Evolutionary conservation across 1,140 invertebrate species (phyloP).

Genomic region (Batillaria attramentaria): DNA sequence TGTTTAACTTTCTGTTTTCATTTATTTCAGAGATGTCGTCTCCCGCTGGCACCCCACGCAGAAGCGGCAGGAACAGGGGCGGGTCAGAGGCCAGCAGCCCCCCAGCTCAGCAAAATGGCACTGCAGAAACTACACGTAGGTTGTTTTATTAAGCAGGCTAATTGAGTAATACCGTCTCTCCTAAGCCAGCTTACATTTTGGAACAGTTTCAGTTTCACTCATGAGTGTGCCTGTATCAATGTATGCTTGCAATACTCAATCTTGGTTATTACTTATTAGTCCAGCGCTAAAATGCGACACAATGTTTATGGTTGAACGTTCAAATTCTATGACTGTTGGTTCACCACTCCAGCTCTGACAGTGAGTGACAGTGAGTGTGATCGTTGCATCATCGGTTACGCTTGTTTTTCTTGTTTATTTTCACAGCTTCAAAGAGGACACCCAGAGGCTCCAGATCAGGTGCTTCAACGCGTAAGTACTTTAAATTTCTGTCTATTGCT

Average conservation of each 20-base stretch:
- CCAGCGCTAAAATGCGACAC: neutral
- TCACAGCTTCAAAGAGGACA: slow-evolving; percentile 19
- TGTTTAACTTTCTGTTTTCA: neutral
- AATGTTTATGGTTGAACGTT: neutral
- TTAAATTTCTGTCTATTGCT: neutral
- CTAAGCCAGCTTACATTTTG: neutral
- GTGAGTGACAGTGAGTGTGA: neutral
- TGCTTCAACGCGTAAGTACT: slow-evolving; percentile 31
- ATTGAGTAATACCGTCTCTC: neutral
- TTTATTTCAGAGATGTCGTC: slow-evolving; percentile 51
- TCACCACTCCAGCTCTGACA: neutral
- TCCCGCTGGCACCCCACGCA: slow-evolving; percentile 50
- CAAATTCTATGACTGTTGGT: neutral
- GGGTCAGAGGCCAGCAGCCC: slow-evolving; percentile 51
- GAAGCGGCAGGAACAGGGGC: slow-evolving; percentile 52
- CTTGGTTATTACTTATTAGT: neutral
- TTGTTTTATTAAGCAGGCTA: too few relatives aligned
- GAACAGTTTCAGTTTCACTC: neutral
- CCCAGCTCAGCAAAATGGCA: slow-evolving; percentile 28
- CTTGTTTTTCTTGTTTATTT: neutral
- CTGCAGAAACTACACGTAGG: slow-evolving; percentile 48
- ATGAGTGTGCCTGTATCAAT: neutral
- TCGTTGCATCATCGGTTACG: neutral
- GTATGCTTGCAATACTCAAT: neutral
- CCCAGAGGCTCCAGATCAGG: slow-evolving; percentile 27